Conservation (phyloP, 2,797 vertebrate genomes). For the Nothura maculosa region DNA sequence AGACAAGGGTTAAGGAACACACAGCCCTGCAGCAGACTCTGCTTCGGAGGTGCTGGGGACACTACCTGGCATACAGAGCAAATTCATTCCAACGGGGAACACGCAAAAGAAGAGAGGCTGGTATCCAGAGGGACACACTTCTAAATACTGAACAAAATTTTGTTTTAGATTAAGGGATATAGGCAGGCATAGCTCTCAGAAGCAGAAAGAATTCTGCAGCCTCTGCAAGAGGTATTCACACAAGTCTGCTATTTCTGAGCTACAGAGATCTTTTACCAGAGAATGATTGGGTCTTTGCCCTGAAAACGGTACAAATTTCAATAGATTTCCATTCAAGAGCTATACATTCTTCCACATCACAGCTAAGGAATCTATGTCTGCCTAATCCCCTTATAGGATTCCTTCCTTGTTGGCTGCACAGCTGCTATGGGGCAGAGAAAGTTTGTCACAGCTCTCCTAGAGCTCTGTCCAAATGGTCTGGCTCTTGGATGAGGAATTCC, state of each 20-base stretch:
- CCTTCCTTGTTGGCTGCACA: background rate
- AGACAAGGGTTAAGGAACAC: constrained; percentile 82
- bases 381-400: background rate
- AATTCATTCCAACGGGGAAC: background rate
- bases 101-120: background rate
- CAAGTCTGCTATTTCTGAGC: background rate
- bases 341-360: background rate
- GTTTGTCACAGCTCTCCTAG: background rate
- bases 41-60: background rate
- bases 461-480: background rate
- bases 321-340: background rate
- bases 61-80: background rate
- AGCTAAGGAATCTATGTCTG: background rate
- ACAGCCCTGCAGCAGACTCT: background rate
- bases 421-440: background rate
- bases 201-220: background rate
- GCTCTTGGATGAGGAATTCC: background rate
- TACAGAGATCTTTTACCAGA: background rate
- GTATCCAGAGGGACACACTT: background rate
- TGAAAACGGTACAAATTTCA: background rate
- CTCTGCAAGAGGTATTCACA: background rate
- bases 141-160: background rate
- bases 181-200: background rate
- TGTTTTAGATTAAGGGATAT: background rate
- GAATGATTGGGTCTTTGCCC: background rate